These are phyloP conservation scores for Amphiprion percula DNA, from an alignment of 2,113 vertebrate species.

Conservation along the genomic window DNA sequence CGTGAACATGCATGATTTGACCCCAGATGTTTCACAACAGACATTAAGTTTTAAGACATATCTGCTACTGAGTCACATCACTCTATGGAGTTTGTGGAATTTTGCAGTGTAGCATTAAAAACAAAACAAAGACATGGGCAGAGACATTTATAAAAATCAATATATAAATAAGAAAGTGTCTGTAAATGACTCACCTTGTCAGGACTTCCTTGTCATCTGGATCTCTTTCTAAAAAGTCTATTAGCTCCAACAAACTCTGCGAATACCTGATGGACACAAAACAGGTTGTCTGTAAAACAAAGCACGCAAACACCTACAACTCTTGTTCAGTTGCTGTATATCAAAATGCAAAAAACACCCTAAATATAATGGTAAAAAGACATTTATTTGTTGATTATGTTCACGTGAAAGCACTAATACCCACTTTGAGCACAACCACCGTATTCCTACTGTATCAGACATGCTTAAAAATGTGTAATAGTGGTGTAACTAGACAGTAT, in stretches of 20 bases:
- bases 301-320: neutral
- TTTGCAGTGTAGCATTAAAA: neutral
- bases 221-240: slow-evolving; percentile 93
- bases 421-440: neutral
- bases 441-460: neutral
- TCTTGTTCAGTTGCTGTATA: neutral
- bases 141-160: neutral
- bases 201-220: slow-evolving; percentile 91
- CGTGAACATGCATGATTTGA: neutral
- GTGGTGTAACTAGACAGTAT: neutral
- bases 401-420: neutral
- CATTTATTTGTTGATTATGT: neutral
- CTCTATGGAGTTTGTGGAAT: neutral
- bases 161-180: neutral
- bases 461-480: neutral
- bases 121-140: neutral
- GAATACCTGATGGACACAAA: slow-evolving; percentile 82
- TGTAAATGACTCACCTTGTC: slow-evolving; percentile 87
- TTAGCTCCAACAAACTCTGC: slow-evolving; percentile 93
- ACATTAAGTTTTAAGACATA: neutral
- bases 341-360: neutral
- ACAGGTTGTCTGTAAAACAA: neutral
- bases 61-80: neutral
- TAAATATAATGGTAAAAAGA: neutral
- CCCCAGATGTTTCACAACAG: neutral